A percentile compares a stretch with the other conserved stretches of the same genome.
These are phyloP conservation scores for Bubo scandiacus DNA, from an alignment of 2,113 vertebrate genomes.

Conservation along the genomic window DNA sequence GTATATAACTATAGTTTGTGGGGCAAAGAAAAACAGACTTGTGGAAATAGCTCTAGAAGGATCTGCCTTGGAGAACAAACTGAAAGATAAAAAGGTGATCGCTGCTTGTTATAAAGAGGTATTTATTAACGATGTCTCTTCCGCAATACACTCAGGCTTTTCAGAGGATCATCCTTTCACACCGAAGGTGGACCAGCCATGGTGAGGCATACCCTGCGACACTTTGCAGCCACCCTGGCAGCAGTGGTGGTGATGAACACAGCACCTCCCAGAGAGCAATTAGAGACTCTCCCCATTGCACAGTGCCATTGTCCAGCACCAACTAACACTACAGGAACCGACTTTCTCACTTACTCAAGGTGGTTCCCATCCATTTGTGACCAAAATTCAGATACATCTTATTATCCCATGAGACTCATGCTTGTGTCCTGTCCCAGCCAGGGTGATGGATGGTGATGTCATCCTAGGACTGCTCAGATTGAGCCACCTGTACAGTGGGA, in stretches of 20 bases:
- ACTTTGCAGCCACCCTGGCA: background rate
- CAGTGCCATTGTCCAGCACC: background rate
- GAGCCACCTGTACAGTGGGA: background rate
- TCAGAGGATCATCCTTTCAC: background rate
- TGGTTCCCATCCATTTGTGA: background rate
- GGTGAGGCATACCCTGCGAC: background rate
- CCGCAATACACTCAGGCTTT: background rate
- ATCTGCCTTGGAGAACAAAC: background rate
- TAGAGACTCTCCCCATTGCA: background rate
- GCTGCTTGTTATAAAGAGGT: background rate
- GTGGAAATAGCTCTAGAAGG: background rate
- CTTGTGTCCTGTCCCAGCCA: background rate
- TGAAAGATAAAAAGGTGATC: background rate
- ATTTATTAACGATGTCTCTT: background rate
- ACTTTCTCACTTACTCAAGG: background rate
- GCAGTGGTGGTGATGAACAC: rapidly evolving
- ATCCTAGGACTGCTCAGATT: constrained; percentile 11
- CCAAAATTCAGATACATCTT: background rate
- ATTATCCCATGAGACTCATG: background rate
- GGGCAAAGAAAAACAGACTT: background rate
- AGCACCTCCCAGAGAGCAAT: background rate
- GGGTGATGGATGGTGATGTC: background rate
- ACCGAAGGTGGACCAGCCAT: background rate
- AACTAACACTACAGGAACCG: background rate
- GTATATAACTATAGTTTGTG: background rate